Base-by-base conservation (phyloP, 2,888 invertebrate genomes). In the Falcaria lacertinaria region DNA sequence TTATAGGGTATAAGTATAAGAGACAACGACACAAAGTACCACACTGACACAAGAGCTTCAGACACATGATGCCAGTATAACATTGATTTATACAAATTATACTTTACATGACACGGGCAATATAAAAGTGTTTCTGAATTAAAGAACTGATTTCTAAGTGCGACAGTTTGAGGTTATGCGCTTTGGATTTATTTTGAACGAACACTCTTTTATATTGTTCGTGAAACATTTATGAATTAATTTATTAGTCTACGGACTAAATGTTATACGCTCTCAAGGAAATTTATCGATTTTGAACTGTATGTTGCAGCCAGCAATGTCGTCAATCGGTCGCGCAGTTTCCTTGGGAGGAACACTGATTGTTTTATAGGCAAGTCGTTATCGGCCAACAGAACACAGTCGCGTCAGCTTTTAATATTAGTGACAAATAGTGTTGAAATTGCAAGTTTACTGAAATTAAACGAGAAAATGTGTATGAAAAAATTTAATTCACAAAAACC, bases 401-500 rank as follows among this genome's bases (percentile, higher is more conserved):
- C 67, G 66, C 79, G 74, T 81, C 85, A 88, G 83, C 80, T 86
- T 87, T 82, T 86, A 86, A 86, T n/a, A n/a, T 89, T 89, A 89
- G 89, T 88, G 89, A 89, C 89, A 89, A 58, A 68, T 87, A 87
- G 88, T 83, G 80, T 80, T 84, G 76, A 79, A 81, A 74, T 73
- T 74, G 77, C 75, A 80, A 81, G 60, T 76, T 82, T 74, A 81
- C 76, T 64, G 68, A 75, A 74, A 75, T 74, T 69, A 61, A 70
- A 74, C 70, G 69, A 73, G 66, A 59, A 64, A 59, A 61, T 42
- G 49, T 65, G 57, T 72, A 69, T 68, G 65, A 61, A 59, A 66
- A 64, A 69, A 59, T n/a, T n/a, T n/a, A n/a, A n/a, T n/a, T 54
- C 60, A 56, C 54, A 60, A 54, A 65, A 66, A 68, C 60, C 67